phyloP scores from a whole-genome alignment of 1,140 invertebrate species.

The Tetraneura akinire region DNA sequence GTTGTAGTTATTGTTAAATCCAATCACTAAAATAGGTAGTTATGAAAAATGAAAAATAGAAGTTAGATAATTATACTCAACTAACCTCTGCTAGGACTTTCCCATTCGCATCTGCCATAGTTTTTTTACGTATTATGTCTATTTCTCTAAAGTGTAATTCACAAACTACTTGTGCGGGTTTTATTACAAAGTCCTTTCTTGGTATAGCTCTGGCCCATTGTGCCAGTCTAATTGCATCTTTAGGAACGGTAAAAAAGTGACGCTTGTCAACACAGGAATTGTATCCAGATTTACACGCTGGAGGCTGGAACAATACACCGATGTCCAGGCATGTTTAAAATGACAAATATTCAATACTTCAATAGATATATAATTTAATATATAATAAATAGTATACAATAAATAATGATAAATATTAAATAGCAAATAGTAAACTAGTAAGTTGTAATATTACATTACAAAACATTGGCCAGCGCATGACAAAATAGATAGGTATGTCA shows the following conservation, averaged over 20 bases:
- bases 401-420: too few species aligned
- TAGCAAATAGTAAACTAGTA: background rate
- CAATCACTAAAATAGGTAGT: too few species aligned
- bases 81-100: background rate
- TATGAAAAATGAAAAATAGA: too few species aligned
- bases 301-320: background rate
- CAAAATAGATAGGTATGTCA: too few species aligned
- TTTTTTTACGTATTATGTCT: background rate
- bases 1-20: too few species aligned
- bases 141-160: background rate
- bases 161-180: background rate
- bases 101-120: background rate
- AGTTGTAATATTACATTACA: background rate
- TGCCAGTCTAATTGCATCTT: background rate
- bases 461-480: too few species aligned
- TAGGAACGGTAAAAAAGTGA: background rate
- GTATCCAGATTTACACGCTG: slow-evolving; percentile 53
- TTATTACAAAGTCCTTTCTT: background rate
- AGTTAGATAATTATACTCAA: too few species aligned
- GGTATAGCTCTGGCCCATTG: background rate
- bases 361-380: too few species aligned
- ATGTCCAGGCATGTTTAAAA: background rate
- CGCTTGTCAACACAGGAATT: slow-evolving; percentile 54
- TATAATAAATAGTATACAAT: too few species aligned
- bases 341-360: too few species aligned